phyloP scores from a whole-genome alignment of 2,888 invertebrate genomes.

The Dicycla oo region DNA sequence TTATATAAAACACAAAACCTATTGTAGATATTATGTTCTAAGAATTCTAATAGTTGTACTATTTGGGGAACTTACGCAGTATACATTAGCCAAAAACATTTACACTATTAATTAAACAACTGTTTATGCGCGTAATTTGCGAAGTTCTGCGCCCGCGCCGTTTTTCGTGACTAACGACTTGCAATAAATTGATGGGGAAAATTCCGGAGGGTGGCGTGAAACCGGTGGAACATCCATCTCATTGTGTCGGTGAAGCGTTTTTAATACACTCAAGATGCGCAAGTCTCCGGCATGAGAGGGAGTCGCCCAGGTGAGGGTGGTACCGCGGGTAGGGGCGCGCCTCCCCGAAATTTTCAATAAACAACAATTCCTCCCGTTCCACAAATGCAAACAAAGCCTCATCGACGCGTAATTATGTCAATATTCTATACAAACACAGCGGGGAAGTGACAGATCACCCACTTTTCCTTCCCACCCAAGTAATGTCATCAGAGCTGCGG shows the following conservation, averaged over 20 bases:
- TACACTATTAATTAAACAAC: slow-evolving; percentile 61
- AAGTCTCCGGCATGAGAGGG: slow-evolving; percentile 48
- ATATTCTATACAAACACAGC: slow-evolving; percentile 64
- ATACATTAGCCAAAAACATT: slow-evolving; percentile 54
- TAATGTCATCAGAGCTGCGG: slow-evolving; percentile 45
- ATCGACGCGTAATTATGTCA: slow-evolving; percentile 74
- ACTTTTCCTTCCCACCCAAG: slow-evolving; percentile 28
- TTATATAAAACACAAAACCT: slow-evolving; percentile 45
- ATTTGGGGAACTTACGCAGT: slow-evolving; percentile 42
- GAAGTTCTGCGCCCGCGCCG: slow-evolving; percentile 52
- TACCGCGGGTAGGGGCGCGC: slow-evolving; percentile 36
- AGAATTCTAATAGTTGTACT: slow-evolving; percentile 54
- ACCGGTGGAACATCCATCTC: slow-evolving; percentile 52
- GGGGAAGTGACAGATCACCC: slow-evolving; percentile 66
- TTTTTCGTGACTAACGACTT: slow-evolving; percentile 48
- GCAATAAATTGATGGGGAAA: slow-evolving; percentile 55
- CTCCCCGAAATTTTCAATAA: slow-evolving; percentile 71
- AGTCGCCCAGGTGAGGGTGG: slow-evolving; percentile 47
- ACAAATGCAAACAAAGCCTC: slow-evolving; percentile 64
- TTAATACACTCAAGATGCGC: slow-evolving; percentile 63
- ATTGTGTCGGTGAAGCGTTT: slow-evolving; percentile 57
- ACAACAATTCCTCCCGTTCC: slow-evolving; percentile 68
- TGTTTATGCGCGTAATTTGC: slow-evolving; percentile 58
- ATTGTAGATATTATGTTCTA: slow-evolving; percentile 52
- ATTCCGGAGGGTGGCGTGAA: slow-evolving; percentile 24